Conservation (phyloP, 2,888 invertebrate genomes). For the Nycteola revayana region DNA sequence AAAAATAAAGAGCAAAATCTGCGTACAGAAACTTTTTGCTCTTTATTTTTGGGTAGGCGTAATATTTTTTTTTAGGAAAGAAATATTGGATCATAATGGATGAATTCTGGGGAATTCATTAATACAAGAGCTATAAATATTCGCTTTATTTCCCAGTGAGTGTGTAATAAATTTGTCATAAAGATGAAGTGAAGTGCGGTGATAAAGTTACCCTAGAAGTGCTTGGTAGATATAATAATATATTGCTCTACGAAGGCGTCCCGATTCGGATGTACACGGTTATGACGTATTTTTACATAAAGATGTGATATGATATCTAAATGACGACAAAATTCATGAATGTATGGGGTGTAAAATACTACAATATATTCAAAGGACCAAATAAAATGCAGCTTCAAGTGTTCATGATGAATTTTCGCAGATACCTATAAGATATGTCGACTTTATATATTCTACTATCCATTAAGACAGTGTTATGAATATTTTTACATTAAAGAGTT, state of each 20-base stretch:
- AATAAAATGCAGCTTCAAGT: too few relatives aligned
- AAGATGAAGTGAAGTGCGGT: constrained; percentile 48
- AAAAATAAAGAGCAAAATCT: constrained; percentile 41
- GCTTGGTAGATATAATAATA: constrained; percentile 18
- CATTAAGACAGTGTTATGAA: too few relatives aligned
- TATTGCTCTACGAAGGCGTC: constrained; percentile 44
- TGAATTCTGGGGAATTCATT: constrained; percentile 48
- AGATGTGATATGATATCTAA: constrained; percentile 30
- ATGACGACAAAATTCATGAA: too few relatives aligned
- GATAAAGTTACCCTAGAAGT: constrained; percentile 48
- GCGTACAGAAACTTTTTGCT: constrained; percentile 27
- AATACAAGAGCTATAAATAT: constrained; percentile 62
- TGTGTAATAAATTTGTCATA: constrained; percentile 65
- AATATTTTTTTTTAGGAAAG: constrained; percentile 28
- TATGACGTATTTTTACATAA: constrained; percentile 33
- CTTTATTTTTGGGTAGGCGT: constrained; percentile 45
- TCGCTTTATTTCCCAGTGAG: constrained; percentile 51
- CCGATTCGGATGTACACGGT: constrained; percentile 37
- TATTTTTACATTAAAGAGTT: too few relatives aligned
- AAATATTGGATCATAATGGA: constrained; percentile 22
- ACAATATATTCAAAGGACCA: too few relatives aligned
- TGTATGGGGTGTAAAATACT: too few relatives aligned
- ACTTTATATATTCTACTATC: too few relatives aligned
- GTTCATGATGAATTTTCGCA: too few relatives aligned
- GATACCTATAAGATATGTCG: too few relatives aligned